These are phyloP conservation scores for Drosophila equinoxialis DNA, from an alignment of 1,140 invertebrate species.

Conservation along the genomic window DNA sequence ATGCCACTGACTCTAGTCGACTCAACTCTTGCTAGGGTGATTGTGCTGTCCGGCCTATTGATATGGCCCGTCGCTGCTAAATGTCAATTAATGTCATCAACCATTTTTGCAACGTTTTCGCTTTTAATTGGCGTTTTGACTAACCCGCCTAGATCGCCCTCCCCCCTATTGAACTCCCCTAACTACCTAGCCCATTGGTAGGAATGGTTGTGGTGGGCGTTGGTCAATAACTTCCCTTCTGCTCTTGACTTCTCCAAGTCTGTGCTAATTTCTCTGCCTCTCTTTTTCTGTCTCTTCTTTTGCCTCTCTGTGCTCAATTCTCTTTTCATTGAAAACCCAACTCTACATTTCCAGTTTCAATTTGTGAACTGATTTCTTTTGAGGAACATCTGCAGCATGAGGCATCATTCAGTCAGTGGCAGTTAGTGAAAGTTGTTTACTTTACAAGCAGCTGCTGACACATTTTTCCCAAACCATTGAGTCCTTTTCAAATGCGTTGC, in stretches of 20 bases:
- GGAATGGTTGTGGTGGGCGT: conserved; percentile 46
- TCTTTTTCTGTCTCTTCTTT: background rate
- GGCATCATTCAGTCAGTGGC: conserved; percentile 10
- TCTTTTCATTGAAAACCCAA: conserved; percentile 4
- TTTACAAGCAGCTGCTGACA: conserved; percentile 54
- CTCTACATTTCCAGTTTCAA: conserved; percentile 13
- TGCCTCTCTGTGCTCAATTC: background rate
- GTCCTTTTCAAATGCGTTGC: conserved; percentile 48
- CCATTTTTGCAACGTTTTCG: conserved; percentile 70
- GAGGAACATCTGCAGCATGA: conserved; percentile 23
- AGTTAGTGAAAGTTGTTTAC: conserved; percentile 76
- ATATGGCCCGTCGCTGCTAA: conserved; percentile 78
- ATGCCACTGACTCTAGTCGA: conserved; percentile 15
- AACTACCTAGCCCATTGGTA: background rate
- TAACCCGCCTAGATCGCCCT: conserved; percentile 47
- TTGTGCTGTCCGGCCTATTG: conserved; percentile 78
- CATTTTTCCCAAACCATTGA: conserved; percentile 51
- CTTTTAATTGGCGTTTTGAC: conserved; percentile 74
- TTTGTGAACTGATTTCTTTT: conserved; percentile 27
- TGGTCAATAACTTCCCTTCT: conserved; percentile 22
- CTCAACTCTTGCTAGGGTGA: conserved; percentile 54
- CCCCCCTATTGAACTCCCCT: background rate
- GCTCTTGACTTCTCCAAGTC: conserved; percentile 67
- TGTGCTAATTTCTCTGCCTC: background rate
- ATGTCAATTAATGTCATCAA: conserved; percentile 82